Evolutionary conservation across 2,888 invertebrate genomes (phyloP).

Genomic region (Philereme vetulata): DNA sequence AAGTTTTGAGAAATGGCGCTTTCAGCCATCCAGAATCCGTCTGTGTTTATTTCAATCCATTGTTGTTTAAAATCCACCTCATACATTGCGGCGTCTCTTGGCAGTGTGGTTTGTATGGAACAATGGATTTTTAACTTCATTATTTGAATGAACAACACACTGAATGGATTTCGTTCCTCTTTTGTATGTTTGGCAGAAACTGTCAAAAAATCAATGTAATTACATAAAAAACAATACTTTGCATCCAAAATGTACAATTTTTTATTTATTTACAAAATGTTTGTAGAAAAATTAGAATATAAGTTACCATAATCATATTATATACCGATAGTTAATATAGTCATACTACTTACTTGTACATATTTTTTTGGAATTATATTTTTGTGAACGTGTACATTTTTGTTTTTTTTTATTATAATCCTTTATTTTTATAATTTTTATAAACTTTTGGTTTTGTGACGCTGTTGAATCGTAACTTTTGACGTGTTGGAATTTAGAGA

Average conservation of each 20-base stretch:
- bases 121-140: too few species aligned
- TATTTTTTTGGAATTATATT: constrained; percentile 78
- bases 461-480: constrained; percentile 17
- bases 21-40: too few species aligned
- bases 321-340: constrained; percentile 22
- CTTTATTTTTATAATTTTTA: constrained; percentile 10
- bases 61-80: too few species aligned
- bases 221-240: constrained; percentile 16
- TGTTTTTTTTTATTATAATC: constrained; percentile 45
- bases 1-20: too few species aligned
- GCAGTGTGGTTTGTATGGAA: too few species aligned
- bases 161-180: neutral
- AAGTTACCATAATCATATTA: constrained; percentile 46
- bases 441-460: constrained; percentile 1
- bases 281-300: constrained; percentile 31
- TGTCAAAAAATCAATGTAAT: neutral
- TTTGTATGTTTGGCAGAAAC: neutral
- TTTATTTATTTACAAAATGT: constrained; percentile 35
- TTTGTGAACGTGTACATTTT: constrained; percentile 67
- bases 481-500: constrained; percentile 16
- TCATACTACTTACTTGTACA: constrained; percentile 65
- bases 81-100: too few species aligned
- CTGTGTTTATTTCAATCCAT: too few species aligned
- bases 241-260: constrained; percentile 35
- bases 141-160: too few species aligned